Conservation (phyloP, 2,888 invertebrate genomes). For the Limenitis camilla region DNA sequence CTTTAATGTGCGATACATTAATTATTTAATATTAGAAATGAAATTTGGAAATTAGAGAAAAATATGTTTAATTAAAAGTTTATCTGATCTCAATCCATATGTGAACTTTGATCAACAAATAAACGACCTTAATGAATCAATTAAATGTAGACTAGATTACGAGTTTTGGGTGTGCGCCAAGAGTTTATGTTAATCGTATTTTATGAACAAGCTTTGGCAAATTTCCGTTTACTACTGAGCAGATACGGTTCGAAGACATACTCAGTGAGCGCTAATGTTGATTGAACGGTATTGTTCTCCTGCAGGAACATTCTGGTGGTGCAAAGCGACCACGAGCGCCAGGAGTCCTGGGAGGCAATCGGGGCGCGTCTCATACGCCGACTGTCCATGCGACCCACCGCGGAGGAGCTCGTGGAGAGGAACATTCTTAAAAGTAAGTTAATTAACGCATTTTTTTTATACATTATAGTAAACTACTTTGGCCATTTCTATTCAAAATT, state of each 20-base stretch:
- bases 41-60: background rate
- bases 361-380: conserved; percentile 95
- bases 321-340: conserved; percentile 92
- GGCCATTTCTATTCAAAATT: too few species aligned
- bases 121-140: conserved; percentile 34
- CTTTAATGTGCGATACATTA: background rate
- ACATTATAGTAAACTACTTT: too few species aligned
- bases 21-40: background rate
- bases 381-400: conserved; percentile 97
- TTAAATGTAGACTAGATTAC: conserved; percentile 42
- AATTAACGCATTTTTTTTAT: background rate
- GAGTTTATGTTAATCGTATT: conserved; percentile 48
- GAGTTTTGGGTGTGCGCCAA: conserved; percentile 56
- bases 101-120: conserved; percentile 2
- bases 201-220: conserved; percentile 56
- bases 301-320: conserved; percentile 91
- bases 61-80: background rate
- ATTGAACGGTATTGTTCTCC: conserved; percentile 15
- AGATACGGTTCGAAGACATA: background rate
- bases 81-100: background rate
- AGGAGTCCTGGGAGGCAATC: conserved; percentile 94
- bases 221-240: conserved; percentile 47
- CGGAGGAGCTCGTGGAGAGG: conserved; percentile 97
- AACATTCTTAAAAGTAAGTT: conserved; percentile 98
- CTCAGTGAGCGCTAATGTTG: background rate